These are phyloP conservation scores for Lycodopsis pacificus DNA, from an alignment of 2,797 vertebrate species.

Conservation along the genomic window DNA sequence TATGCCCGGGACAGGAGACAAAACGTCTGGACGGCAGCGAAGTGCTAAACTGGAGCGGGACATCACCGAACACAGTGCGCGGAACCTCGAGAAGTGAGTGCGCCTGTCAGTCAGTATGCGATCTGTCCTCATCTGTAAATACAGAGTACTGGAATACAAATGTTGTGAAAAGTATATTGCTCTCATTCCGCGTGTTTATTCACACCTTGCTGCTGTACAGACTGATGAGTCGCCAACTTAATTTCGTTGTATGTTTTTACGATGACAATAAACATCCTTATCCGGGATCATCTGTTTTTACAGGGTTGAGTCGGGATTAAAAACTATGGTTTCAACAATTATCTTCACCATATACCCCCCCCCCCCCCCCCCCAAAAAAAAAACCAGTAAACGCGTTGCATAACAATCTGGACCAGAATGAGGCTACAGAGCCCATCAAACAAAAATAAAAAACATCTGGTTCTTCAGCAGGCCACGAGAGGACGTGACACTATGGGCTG, in stretches of 20 bases:
- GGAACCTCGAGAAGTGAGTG: conserved; percentile 86
- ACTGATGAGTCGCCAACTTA: too few species aligned
- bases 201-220: too few species aligned
- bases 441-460: not conserved
- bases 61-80: conserved; percentile 70
- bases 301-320: not conserved
- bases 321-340: not conserved
- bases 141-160: not conserved
- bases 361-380: too few species aligned
- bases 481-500: not conserved
- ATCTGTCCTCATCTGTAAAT: fast-evolving
- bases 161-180: too few species aligned
- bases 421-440: not conserved
- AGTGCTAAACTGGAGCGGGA: conserved; percentile 75
- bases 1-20: conserved; percentile 54
- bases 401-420: not conserved
- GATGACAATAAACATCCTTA: too few species aligned
- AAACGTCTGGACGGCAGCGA: conserved; percentile 58
- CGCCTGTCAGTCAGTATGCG: not conserved
- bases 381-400: not conserved
- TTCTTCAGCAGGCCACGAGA: not conserved
- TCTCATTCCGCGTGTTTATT: not conserved
- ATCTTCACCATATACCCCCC: not conserved
- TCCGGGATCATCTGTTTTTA: not conserved
- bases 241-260: too few species aligned